Base-by-base conservation (phyloP, 2,797 vertebrate genomes). In the Nannoperca australis region DNA sequence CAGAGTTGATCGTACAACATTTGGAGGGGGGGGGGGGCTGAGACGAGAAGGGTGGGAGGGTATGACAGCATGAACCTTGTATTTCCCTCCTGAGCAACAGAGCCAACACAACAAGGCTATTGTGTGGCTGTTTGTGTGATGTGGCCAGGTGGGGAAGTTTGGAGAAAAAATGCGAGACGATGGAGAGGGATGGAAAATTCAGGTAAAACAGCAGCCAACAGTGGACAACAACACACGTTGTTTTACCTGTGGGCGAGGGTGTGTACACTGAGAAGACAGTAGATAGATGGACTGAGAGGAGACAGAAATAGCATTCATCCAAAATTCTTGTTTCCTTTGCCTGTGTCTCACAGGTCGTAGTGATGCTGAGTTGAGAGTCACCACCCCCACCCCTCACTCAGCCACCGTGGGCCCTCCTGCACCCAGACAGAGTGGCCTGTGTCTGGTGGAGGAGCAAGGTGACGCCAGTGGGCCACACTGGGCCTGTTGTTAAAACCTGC, bases 401-500 rank as follows among this genome's bases (percentile, higher is more conserved):
- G 58, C 15, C 51, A 15, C 1, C 14, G 45, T 64, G 32, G 27
- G 60, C 47, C 73, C 73, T 75, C 51, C 67, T 78, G 63, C 34
- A 17, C 34, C 54, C 72, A 69, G 42, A 87, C 85, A 84, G 79
- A 86, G 85, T 70, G 66, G 83, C 82, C 62, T 73, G 86, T 86
- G 87, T 90, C 76, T 70, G 9, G 54, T 3, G 17, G 88, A 90
- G 89, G 89, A 92, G 90, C 88, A 86, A 94, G 86, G 84, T 94
- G 87, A 93, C 89, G 94, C 92, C 91, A 93, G 86, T 45, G 71
- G 79, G 65, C 86, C 91, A 95, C 93, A 95, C 92, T 93, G 91
- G 90, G 88, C 75, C 90, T 83, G 86, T 93, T 96, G 94, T 96
- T 94, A 89, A 85, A 91, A 77, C 49, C 65, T 67, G 61, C 11